Percentiles rank a stretch among this genome's conserved stretches.
These are phyloP conservation scores for Rhaphigaster nebulosa DNA, from an alignment of 2,888 invertebrate genomes.

Conservation along the genomic window DNA sequence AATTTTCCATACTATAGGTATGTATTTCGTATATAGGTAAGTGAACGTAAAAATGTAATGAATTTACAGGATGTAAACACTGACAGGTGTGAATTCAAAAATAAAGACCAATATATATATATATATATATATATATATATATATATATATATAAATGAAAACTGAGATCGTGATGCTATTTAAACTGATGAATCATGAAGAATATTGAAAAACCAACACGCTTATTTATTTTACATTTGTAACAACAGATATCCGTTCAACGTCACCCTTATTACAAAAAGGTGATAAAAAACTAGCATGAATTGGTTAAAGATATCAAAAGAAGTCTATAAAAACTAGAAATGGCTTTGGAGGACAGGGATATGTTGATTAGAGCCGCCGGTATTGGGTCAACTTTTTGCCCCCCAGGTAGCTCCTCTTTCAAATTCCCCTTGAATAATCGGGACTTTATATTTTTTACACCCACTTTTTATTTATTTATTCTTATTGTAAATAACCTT, in stretches of 20 bases:
- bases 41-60: too few relatives aligned
- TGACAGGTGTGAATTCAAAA: too few relatives aligned
- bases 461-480: not conserved
- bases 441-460: not conserved
- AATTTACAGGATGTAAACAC: too few relatives aligned
- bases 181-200: too few relatives aligned
- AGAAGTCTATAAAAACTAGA: not conserved
- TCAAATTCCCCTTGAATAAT: not conserved
- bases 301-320: constrained; percentile 5
- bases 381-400: not conserved
- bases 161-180: too few relatives aligned
- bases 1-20: too few relatives aligned
- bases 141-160: too few relatives aligned
- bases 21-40: too few relatives aligned
- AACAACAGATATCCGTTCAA: not conserved
- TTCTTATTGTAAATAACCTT: not conserved
- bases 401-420: not conserved
- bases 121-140: too few relatives aligned
- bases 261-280: not conserved
- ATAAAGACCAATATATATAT: too few relatives aligned
- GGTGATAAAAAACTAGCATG: not conserved
- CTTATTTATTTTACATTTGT: not conserved
- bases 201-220: not conserved
- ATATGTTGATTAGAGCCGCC: constrained; percentile 1
- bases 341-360: not conserved